Base-by-base conservation (phyloP, 2,797 vertebrate genomes). In the Enteromius anoplus region DNA sequence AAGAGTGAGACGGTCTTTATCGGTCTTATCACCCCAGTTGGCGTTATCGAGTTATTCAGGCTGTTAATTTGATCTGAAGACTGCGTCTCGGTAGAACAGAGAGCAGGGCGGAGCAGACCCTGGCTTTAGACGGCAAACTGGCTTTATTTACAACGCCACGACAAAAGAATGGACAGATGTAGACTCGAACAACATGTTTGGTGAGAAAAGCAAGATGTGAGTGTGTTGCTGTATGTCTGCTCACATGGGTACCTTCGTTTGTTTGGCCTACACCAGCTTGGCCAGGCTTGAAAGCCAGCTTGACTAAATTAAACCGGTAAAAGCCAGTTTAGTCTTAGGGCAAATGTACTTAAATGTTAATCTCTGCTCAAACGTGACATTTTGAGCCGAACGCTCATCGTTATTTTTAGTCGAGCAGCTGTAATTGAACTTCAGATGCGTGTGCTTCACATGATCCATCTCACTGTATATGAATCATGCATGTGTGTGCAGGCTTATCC, bases 21-120 rank as follows among this genome's bases (percentile, higher is more conserved):
- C 78, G 29, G 78, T 58, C 55, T 81, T 79, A 84, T 85, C 78
- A 81, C 78, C 73, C 69, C 70, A 58, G 79, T 84, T 82, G 71
- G 34, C n/a, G 78, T 85, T 85, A 84, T 82, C 70, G 23, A 55
- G 62, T 84, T 84, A 86, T 82, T 84, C 64, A 77, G 71, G 71
- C 80, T 8, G 60, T 65, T 87, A 84, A 85, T 84, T 86, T 87
- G 81, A 78, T 84, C 70, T 79, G 70, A 73, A 65, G 29, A n/a
- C 37, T 81, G 40, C 12, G 58, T 60, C 79, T 82, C 15, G 65
- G 68, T 58, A 29, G 32, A 73, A 71, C 47, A 49, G 14, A 55
- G 75, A 51, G 55, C 60, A 62, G 47, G 26, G 34, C 75, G 7
- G 12, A 14, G 58, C 42, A 71, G 53, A 62, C 26, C 68, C 37